Base-by-base conservation (phyloP, 1,140 invertebrate genomes). In the Hylaeus volcanicus region DNA sequence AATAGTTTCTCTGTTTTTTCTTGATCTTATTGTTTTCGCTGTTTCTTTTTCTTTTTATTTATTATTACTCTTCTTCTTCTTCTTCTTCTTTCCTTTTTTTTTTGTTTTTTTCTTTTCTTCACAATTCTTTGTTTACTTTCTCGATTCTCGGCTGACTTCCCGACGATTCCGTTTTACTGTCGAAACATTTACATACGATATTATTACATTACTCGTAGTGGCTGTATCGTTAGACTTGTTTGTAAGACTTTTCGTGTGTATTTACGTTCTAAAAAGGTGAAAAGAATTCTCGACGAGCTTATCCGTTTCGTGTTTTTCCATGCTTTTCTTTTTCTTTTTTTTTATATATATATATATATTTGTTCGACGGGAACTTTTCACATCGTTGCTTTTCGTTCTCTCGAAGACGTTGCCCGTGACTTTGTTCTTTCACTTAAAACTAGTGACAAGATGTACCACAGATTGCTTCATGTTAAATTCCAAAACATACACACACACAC, bases 1-100 rank as follows among this genome's bases (percentile, higher is more conserved):
- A 92, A 91, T 87, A 89, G 79, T 80, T 80, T 69, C 48, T 75
- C 72, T 26, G 26, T 26, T 51, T 70, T 71, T 80, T 80, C 26
- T 82, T 69, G 15, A 51, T 53, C 8, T 63, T 53, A 11, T 63
- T 71, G 37, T 43, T 56, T 1, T n/a, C 53, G 3, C 12, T 5
- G n/a, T 39, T 41, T 61, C 51, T n/a, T 61, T n/a, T 45, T 45
- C 0, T 45, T 4, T 45, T 4, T 45, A 45, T 45, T 4, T 45
- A 45, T 45, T 45, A 48, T 48, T 5, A 45, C 69, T 5, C 15
- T 11, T 8, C 11, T 5, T 3, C 14, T 72, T 45, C n/a, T 51
- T 63, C 11, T 26, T 65, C n/a, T 26, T 26, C 26, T 51, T 63
- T 12, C 15, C 58, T 39, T 41, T n/a, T 61, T n/a, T 51, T 39